These are phyloP conservation scores for Cavia aperea DNA, from an alignment of 2,113 vertebrate species.

Conservation along the genomic window DNA sequence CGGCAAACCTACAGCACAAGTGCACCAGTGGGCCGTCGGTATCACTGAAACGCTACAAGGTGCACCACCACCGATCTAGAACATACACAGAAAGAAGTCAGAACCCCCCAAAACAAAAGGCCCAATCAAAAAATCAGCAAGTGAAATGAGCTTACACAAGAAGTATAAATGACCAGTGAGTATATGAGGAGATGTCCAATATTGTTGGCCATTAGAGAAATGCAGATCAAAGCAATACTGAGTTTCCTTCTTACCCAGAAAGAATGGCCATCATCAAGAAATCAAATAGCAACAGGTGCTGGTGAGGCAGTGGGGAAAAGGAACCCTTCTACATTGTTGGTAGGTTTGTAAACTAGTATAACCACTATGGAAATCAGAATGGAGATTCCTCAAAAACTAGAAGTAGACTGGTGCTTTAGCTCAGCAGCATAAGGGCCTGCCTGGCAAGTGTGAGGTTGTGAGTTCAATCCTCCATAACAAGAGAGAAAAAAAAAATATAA, in stretches of 20 bases:
- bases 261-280: not conserved
- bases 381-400: not conserved
- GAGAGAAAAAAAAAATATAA: not conserved
- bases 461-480: no score
- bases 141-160: not conserved
- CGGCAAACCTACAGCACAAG: not conserved
- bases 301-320: not conserved
- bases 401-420: not conserved
- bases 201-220: not conserved
- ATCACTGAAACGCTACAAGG: not conserved
- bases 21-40: not conserved
- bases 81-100: not conserved
- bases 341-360: no score
- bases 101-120: not conserved
- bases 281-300: not conserved
- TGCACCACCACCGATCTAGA: not conserved
- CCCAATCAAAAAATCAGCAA: not conserved
- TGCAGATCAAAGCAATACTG: not conserved
- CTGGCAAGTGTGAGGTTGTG: no score
- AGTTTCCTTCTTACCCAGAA: not conserved
- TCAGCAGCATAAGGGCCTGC: no score
- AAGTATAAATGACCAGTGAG: not conserved
- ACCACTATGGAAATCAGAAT: no score
- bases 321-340: not conserved
- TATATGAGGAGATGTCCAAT: not conserved